Conservation (phyloP, 2,113 vertebrate species). For the Parotia lawesii region DNA sequence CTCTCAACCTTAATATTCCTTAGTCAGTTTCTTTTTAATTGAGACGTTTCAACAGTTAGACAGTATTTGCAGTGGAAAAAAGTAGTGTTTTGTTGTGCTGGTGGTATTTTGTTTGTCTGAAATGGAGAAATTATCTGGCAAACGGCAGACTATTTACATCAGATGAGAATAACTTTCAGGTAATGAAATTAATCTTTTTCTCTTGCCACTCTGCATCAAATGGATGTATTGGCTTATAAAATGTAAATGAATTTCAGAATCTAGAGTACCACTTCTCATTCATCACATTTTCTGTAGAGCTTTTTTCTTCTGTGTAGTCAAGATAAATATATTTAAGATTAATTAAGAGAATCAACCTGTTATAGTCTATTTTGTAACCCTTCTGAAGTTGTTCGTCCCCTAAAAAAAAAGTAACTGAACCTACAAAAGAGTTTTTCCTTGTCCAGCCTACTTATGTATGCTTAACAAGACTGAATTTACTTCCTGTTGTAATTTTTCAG, state of each 20-base stretch:
- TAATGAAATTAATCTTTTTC: not conserved
- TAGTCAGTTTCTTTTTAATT: not conserved
- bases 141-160: not conserved
- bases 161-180: not conserved
- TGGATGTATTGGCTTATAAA: not conserved
- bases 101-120: not conserved
- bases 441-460: not conserved
- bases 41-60: not conserved
- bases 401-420: not conserved
- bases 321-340: not conserved
- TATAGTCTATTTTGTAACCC: not conserved
- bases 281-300: rapidly evolving
- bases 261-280: not conserved
- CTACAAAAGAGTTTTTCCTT: not conserved
- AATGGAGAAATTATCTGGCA: not conserved
- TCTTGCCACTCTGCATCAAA: not conserved
- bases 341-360: not conserved
- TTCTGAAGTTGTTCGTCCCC: not conserved
- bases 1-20: not conserved
- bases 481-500: not conserved
- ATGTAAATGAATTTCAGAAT: not conserved
- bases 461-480: not conserved
- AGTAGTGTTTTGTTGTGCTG: not conserved
- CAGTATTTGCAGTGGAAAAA: not conserved
- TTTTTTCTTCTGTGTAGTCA: not conserved